Percentiles rank a stretch among this genome's conserved stretches.
These are phyloP conservation scores for Sceloporus tristichus DNA, from an alignment of 2,113 vertebrate genomes.

Conservation along the genomic window DNA sequence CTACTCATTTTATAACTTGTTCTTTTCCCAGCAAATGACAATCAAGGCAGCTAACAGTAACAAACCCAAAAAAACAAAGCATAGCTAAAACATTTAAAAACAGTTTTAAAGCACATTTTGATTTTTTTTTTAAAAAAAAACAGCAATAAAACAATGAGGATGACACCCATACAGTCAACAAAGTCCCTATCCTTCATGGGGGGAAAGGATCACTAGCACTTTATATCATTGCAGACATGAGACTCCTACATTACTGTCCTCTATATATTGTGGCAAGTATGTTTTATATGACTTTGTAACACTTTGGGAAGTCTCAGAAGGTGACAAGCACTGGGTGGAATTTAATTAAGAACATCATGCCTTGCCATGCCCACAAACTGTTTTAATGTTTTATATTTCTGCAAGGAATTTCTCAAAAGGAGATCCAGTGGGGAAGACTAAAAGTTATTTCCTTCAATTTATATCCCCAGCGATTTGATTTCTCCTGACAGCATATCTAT, in stretches of 20 bases:
- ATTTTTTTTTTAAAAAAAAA: no score
- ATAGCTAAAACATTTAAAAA: no score
- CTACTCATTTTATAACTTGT: no score
- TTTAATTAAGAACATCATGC: conserved; percentile 56
- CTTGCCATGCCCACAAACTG: conserved; percentile 56
- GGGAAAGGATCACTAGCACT: background rate
- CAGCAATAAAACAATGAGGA: no score
- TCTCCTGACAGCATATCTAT: conserved; percentile 76
- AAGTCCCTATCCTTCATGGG: background rate
- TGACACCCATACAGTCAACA: no score
- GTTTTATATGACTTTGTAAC: conserved; percentile 26
- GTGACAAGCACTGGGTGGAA: conserved; percentile 57
- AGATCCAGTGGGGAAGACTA: conserved; percentile 61
- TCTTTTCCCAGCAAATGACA: no score
- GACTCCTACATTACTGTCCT: conserved; percentile 34
- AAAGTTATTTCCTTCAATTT: conserved; percentile 73
- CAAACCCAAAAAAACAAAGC: no score
- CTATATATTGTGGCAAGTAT: conserved; percentile 39
- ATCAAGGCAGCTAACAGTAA: no score
- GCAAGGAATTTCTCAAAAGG: conserved; percentile 50
- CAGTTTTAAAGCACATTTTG: no score
- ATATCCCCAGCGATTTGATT: conserved; percentile 71
- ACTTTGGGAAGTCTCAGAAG: conserved; percentile 53
- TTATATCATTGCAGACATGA: conserved; percentile 9
- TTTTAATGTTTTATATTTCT: conserved; percentile 68